These are phyloP conservation scores for Henricia sp. DNA, from an alignment of 53 echinoderm and acorn worm genomes.

Conservation along the genomic window DNA sequence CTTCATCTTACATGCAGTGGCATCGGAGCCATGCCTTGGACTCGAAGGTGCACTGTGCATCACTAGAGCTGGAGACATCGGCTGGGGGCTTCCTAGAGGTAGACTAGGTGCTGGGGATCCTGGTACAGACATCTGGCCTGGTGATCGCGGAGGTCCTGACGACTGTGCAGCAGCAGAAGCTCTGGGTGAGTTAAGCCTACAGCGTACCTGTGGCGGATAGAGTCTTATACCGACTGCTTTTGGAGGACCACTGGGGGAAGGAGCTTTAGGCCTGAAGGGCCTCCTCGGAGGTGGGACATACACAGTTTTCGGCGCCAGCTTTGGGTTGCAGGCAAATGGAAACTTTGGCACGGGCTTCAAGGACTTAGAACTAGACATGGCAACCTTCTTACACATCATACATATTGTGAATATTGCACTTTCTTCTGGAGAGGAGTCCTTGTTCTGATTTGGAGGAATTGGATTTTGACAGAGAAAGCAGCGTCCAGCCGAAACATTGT, in stretches of 20 bases:
- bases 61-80: constrained; percentile 69
- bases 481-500: constrained; percentile 71
- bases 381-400: constrained; percentile 80
- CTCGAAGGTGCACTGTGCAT: constrained; percentile 58
- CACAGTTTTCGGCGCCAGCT: constrained; percentile 60
- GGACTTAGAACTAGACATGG: constrained; percentile 66
- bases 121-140: constrained; percentile 60
- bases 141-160: constrained; percentile 41
- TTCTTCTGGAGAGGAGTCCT: constrained; percentile 65
- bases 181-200: constrained; percentile 54
- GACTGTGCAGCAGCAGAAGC: constrained; percentile 47
- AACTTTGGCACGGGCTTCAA: constrained; percentile 85
- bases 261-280: constrained; percentile 13
- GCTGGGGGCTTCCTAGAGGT: constrained; percentile 67
- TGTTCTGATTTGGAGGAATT: constrained; percentile 75
- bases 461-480: constrained; percentile 88
- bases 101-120: constrained; percentile 75
- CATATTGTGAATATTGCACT: constrained; percentile 76
- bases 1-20: constrained; percentile 4
- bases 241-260: constrained; percentile 7
- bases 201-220: constrained; percentile 56
- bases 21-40: constrained; percentile 55
- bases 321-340: constrained; percentile 79
- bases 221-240: constrained; percentile 52
- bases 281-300: constrained; percentile 43